These are phyloP conservation scores for Lasaia peninsularis DNA, from an alignment of 1,140 invertebrate species.

Conservation along the genomic window DNA sequence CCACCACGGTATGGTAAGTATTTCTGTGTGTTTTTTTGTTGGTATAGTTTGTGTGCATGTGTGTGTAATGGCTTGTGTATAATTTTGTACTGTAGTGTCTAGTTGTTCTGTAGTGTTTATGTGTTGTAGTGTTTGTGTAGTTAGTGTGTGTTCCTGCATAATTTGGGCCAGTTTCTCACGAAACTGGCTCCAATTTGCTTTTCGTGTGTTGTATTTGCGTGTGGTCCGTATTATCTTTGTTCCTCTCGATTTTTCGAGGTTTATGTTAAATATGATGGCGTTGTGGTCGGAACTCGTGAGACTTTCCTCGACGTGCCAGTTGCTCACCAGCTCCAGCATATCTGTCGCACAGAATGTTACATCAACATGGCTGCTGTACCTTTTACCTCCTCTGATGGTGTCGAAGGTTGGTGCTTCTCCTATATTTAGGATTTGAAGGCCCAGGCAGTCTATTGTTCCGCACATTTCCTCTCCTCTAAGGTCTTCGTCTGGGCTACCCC, in stretches of 20 bases:
- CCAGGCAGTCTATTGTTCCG: not conserved
- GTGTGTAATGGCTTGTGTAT: conserved; percentile 13
- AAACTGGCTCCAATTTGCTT: conserved; percentile 21
- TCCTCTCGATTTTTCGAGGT: not conserved
- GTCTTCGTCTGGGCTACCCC: not conserved
- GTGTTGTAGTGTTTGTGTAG: not conserved
- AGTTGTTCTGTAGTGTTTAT: conserved; percentile 8
- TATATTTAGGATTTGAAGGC: not conserved
- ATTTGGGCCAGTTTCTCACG: too few species aligned
- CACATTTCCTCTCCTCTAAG: not conserved
- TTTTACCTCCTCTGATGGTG: not conserved
- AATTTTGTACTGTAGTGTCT: conserved; percentile 6
- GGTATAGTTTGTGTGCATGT: conserved; percentile 21
- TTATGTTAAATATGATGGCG: not conserved
- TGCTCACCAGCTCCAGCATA: not conserved
- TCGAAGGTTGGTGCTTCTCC: not conserved
- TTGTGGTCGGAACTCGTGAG: not conserved
- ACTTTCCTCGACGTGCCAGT: not conserved
- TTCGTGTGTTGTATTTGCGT: not conserved
- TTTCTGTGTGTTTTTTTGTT: conserved; percentile 10
- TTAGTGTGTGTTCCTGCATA: not conserved
- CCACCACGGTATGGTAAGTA: conserved; percentile 29
- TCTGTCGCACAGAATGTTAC: not conserved
- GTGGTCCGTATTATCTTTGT: not conserved
- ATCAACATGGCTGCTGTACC: not conserved